Evolutionary conservation across 2,113 vertebrate genomes (phyloP).

Genomic region (Leptosomus discolor): DNA sequence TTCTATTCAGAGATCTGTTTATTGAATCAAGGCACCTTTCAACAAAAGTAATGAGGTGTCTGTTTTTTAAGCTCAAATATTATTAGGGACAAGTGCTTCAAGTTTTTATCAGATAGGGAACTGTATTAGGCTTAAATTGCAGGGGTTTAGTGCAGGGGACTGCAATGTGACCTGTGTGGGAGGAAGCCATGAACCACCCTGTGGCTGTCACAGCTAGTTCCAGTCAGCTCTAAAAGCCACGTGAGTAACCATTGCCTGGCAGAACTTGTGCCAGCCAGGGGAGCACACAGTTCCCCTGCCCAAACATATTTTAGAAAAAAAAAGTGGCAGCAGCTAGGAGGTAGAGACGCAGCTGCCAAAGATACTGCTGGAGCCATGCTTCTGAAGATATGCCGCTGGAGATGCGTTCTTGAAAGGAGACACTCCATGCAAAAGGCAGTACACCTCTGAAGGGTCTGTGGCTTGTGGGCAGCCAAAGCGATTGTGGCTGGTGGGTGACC

Average conservation of each 20-base stretch:
- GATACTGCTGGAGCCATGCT: accelerated
- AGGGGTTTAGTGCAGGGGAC: neutral
- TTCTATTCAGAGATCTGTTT: neutral
- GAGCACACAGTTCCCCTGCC: neutral
- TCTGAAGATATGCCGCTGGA: neutral
- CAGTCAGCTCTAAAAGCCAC: neutral
- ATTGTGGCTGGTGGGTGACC: neutral
- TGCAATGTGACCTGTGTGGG: neutral
- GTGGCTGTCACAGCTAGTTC: neutral
- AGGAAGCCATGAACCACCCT: neutral
- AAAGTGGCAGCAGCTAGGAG: neutral
- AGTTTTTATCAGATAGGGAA: neutral
- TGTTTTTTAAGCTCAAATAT: neutral
- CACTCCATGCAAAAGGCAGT: neutral
- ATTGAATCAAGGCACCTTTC: neutral
- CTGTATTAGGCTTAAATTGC: neutral
- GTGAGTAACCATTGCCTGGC: neutral
- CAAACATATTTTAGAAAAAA: neutral
- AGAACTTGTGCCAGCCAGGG: neutral
- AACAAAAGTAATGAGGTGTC: neutral
- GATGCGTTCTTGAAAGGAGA: neutral
- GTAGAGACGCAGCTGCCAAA: neutral
- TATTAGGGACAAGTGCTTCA: neutral
- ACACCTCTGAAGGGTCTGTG: neutral
- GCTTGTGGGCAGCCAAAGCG: neutral